These are phyloP conservation scores for Glyphotaelius pellucidus DNA, from an alignment of 2,888 invertebrate genomes.

Conservation along the genomic window DNA sequence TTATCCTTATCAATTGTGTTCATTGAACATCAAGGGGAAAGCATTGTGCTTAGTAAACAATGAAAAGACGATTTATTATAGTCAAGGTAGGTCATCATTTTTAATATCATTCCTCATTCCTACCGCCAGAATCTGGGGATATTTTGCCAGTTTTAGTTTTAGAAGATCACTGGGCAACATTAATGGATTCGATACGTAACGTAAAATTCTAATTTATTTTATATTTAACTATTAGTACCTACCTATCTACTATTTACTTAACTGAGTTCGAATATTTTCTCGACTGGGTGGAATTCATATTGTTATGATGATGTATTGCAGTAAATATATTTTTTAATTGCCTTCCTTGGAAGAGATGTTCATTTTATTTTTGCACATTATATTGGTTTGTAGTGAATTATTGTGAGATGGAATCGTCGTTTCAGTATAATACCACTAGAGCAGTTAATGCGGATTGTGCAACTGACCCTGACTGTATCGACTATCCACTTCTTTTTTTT, in stretches of 20 bases:
- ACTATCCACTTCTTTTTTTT: neutral
- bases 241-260: too few relatives aligned
- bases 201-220: too few relatives aligned
- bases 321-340: too few relatives aligned
- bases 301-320: too few relatives aligned
- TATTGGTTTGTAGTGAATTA: neutral
- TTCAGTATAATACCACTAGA: neutral
- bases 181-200: too few relatives aligned
- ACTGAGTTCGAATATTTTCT: too few relatives aligned
- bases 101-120: neutral
- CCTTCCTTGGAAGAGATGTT: too few relatives aligned
- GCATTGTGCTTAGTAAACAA: neutral
- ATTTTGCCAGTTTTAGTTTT: neutral
- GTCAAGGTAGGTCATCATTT: neutral
- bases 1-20: neutral
- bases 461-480: conserved; percentile 18
- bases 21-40: neutral
- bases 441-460: neutral
- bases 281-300: too few relatives aligned
- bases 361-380: neutral
- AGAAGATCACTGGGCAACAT: too few relatives aligned
- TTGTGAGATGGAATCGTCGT: neutral
- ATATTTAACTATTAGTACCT: too few relatives aligned
- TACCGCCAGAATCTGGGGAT: neutral
- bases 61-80: neutral